Percentiles rank a stretch among this genome's conserved stretches.
Conservation (phyloP, 2,113 vertebrate genomes). For the Sebastes fasciatus region DNA sequence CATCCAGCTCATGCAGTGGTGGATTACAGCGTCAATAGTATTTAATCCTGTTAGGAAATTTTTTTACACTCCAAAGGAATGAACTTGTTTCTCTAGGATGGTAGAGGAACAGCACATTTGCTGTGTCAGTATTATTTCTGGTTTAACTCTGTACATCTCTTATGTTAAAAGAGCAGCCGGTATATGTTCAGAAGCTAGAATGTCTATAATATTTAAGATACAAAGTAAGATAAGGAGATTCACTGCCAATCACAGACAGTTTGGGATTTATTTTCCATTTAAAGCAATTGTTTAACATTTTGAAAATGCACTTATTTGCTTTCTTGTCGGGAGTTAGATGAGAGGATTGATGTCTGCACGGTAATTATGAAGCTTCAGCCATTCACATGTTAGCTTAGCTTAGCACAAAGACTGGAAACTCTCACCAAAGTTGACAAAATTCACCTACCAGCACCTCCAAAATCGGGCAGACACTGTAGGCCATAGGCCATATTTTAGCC, state of each 20-base stretch:
- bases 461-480: no score
- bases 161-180: background rate
- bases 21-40: constrained; percentile 21
- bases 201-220: background rate
- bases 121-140: constrained; percentile 3
- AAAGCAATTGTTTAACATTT: background rate
- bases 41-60: constrained; percentile 26
- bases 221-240: background rate
- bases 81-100: background rate
- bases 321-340: no score
- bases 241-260: background rate
- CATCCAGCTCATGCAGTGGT: background rate
- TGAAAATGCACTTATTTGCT: no score
- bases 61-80: background rate
- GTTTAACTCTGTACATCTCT: background rate
- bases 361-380: no score
- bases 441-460: no score
- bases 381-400: no score
- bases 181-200: background rate
- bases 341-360: no score
- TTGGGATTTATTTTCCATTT: constrained; percentile 4
- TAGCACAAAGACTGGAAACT: no score
- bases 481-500: no score
- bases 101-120: constrained; percentile 1
- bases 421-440: no score